Evolutionary conservation across 1,140 invertebrate species (phyloP).

Genomic region (Pseudomyrmex sp.): DNA sequence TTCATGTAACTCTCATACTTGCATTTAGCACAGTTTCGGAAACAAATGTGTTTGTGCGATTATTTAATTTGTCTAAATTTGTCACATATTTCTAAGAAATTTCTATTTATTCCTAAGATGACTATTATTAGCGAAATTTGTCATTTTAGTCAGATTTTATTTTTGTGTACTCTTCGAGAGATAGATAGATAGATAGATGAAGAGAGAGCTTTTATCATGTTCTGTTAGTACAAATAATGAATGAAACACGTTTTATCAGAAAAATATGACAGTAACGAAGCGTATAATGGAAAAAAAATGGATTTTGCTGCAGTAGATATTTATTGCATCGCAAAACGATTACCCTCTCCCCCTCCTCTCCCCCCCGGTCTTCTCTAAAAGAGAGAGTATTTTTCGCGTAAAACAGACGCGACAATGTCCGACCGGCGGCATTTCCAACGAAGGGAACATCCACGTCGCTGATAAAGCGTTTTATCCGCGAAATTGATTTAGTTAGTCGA

Average conservation of each 20-base stretch:
- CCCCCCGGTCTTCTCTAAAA: neutral
- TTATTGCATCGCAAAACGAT: constrained; percentile 39
- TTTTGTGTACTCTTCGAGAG: neutral
- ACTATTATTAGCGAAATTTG: too few relatives aligned
- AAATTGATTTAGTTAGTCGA: constrained; percentile 57
- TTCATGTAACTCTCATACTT: too few relatives aligned
- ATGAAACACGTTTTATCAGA: constrained; percentile 10
- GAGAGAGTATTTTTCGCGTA: constrained; percentile 52
- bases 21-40: too few relatives aligned
- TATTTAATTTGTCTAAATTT: too few relatives aligned
- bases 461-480: constrained; percentile 57
- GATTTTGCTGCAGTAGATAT: constrained; percentile 13
- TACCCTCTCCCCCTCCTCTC: neutral
- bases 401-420: constrained; percentile 48
- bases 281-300: constrained; percentile 37
- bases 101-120: too few relatives aligned
- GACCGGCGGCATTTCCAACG: constrained; percentile 39
- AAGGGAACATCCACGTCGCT: constrained; percentile 53
- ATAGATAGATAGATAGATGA: too few relatives aligned
- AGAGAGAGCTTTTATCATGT: constrained; percentile 1
- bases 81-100: too few relatives aligned
- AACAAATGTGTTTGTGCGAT: too few relatives aligned
- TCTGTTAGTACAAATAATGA: constrained; percentile 10
- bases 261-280: constrained; percentile 30
- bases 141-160: neutral